Evolutionary conservation across 1,140 invertebrate genomes (phyloP), one percentile per base, ranked within the genome.

Genomic region (Brachystomella parvula): DNA sequence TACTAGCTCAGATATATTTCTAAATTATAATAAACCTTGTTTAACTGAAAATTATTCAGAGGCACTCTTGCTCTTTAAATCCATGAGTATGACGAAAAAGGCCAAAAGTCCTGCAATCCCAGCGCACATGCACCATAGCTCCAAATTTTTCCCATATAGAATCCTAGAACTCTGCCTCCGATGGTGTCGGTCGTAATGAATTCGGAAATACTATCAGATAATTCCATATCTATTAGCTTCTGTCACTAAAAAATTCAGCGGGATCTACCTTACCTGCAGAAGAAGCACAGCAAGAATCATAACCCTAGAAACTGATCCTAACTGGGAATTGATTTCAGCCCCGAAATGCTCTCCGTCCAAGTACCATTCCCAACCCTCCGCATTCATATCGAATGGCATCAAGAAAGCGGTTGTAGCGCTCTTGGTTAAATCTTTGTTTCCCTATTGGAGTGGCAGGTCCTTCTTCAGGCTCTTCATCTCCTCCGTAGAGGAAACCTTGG

Each of bases 331-430:
- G 6, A 39, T 6, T 39, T 39, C 35, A 19, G 19, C 35, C 19
- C 35, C 35, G 19, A 39, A 39, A 9, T 19, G 35, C 35, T 39
- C 35, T 39, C 6, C 19, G 6, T 39, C 35, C 6, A 9, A 39
- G 35, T 39, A 39, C 44, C 29, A 33, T 47, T 63, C 30, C 61
- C 24, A 28, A 61, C 26, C 39, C 21, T 19, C 29, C 32, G 60
- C 32, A n/a, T 47, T 47, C 44, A n/a, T 63, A 3, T 35, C 61
- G 6, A 63, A 47, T 28, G 44, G 44, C 47, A 24, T 35, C 19
- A 29, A 63, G 17, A 44, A 63, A 28, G 33, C 28, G 21, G 3
- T 44, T 39, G 19, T 39, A 39, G 6, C 35, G 35, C 6, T 39
- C 35, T 6, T 19, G 35, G 19, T 39, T 39, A 19, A 39, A 39